phyloP scores from a whole-genome alignment of 1,140 invertebrate species.

The Meloidogyne chitwoodi region DNA sequence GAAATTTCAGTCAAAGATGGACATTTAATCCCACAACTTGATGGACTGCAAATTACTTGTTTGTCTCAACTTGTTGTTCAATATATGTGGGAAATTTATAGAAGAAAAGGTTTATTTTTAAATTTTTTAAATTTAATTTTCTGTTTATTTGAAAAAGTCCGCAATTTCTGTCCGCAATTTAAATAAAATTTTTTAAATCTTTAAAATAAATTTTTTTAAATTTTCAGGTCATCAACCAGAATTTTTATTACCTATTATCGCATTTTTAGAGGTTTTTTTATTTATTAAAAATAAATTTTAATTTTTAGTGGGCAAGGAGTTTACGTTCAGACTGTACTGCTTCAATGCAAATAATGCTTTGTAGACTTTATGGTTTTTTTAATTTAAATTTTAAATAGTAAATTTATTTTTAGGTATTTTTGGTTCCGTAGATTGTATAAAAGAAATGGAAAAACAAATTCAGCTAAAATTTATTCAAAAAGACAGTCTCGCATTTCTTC shows the following conservation, averaged over 20 bases:
- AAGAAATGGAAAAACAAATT: slow-evolving; percentile 61
- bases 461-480: slow-evolving; percentile 91
- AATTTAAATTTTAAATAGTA: not conserved
- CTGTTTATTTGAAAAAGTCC: too few relatives aligned
- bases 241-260: not conserved
- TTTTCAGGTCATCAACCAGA: not conserved
- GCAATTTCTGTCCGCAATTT: too few relatives aligned
- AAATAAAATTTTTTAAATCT: too few relatives aligned
- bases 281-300: not conserved
- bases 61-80: not conserved
- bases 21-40: not conserved
- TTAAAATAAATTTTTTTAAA: too few relatives aligned
- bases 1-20: not conserved
- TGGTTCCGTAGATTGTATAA: slow-evolving; percentile 22
- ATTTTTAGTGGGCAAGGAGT: not conserved
- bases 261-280: not conserved
- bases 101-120: not conserved
- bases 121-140: too few relatives aligned
- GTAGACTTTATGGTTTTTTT: slow-evolving; percentile 27
- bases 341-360: slow-evolving; percentile 15
- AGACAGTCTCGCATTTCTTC: slow-evolving; percentile 71
- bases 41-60: not conserved
- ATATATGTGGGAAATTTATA: not conserved
- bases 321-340: slow-evolving; percentile 16
- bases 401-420: slow-evolving; percentile 14